Evolutionary conservation across 2,888 invertebrate genomes (phyloP), one percentile per base, ranked within the genome.

Genomic region (Phorcus lineatus): DNA sequence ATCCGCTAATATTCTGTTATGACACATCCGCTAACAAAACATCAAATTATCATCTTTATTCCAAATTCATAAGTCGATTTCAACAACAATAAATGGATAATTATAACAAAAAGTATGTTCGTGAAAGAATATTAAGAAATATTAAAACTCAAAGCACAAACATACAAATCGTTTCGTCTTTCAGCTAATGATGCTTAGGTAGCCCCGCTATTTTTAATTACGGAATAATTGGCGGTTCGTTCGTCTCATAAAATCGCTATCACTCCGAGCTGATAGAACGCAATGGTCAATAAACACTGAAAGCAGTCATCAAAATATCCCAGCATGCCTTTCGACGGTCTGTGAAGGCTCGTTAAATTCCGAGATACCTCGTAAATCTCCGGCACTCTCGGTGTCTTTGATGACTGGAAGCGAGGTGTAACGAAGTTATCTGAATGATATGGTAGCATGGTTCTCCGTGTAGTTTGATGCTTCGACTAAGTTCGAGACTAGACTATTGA

Each of bases 241-340:
- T 36, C 40, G 40, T 19, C 36, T 70, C 70, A 36, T 70, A 70
- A 70, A 70, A 31, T 36, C 70, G 31, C 28, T 70, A 70, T 70
- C 70, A 70, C 24, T 36, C 31, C 31, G 13, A 36, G n/a, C 70
- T 31, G 70, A 70, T 70, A 70, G 31, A 19, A 70, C 13, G 19
- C 31, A 36, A 70, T 70, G 70, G 70, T 28, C 70, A 70, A 70
- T 70, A 70, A 70, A 70, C 19, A 17, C 36, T 70, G 70, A 70
- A 70, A 17, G 40, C 31, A 70, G 70, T 36, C 70, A 70, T 70
- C 70, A 70, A 70, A 70, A 70, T 36, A n/a, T 70, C 70, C 70
- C 70, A 11, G 70, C 70, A 36, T 70, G 70, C 31, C 36, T 70
- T 70, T 70, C 70, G 70, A 36, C 70, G 36, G 31, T 70, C 70